Evolutionary conservation across 2,113 vertebrate species (phyloP).

Genomic region (Ovis aries): ARS-UI_Ramb_v3.0 NC_056072.1:6325001-6325500

Average conservation of each 20-base stretch:
- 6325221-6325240: background rate
- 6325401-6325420: background rate
- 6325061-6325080: background rate
- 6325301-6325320: background rate
- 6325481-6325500: background rate
- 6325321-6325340: rapidly evolving
- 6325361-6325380: background rate
- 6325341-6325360: background rate
- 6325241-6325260: background rate
- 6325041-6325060: background rate
- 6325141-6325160: background rate
- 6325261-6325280: background rate
- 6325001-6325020: background rate
- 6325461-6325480: background rate
- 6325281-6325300: background rate
- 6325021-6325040: background rate
- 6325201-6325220: background rate
- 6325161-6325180: background rate
- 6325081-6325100: background rate
- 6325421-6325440: background rate
- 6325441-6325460: background rate
- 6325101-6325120: background rate
- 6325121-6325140: background rate
- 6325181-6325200: background rate
- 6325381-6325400: background rate